These are phyloP conservation scores for Hephaestus fuliginosus DNA, from an alignment of 2,797 vertebrate species.

Conservation along the genomic window DNA sequence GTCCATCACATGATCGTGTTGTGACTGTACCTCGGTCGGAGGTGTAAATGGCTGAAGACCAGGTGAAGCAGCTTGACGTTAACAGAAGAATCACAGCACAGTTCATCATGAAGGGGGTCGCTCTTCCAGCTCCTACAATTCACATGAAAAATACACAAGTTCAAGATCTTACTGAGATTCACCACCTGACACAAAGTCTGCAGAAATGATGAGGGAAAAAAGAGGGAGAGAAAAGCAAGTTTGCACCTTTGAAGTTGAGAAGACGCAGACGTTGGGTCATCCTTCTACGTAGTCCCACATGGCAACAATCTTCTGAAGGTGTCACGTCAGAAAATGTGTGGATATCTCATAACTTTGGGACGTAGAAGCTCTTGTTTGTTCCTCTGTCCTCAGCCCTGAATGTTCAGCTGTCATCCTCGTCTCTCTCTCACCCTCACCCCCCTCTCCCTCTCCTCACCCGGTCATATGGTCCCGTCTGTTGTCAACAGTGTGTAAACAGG, in stretches of 20 bases:
- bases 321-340: background rate
- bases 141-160: slow-evolving; percentile 27
- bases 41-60: slow-evolving; percentile 55
- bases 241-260: slow-evolving; percentile 65
- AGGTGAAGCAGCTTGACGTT: slow-evolving; percentile 67
- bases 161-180: background rate
- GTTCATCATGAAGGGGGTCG: slow-evolving; percentile 69
- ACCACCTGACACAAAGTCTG: background rate
- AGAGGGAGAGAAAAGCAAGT: background rate
- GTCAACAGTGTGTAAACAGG: slow-evolving; percentile 67
- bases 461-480: slow-evolving; percentile 69
- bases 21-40: slow-evolving; percentile 70
- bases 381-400: slow-evolving; percentile 30
- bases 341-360: background rate
- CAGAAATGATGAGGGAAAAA: background rate
- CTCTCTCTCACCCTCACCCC: slow-evolving; percentile 26
- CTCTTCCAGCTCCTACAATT: slow-evolving; percentile 52
- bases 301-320: slow-evolving; percentile 7
- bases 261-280: slow-evolving; percentile 36
- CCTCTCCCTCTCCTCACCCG: slow-evolving; percentile 16
- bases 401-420: slow-evolving; percentile 45
- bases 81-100: slow-evolving; percentile 67
- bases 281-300: slow-evolving; percentile 51
- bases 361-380: background rate
- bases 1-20: no score